Conservation (phyloP, 2,113 vertebrate genomes). For the Triplophysa rosa region DNA sequence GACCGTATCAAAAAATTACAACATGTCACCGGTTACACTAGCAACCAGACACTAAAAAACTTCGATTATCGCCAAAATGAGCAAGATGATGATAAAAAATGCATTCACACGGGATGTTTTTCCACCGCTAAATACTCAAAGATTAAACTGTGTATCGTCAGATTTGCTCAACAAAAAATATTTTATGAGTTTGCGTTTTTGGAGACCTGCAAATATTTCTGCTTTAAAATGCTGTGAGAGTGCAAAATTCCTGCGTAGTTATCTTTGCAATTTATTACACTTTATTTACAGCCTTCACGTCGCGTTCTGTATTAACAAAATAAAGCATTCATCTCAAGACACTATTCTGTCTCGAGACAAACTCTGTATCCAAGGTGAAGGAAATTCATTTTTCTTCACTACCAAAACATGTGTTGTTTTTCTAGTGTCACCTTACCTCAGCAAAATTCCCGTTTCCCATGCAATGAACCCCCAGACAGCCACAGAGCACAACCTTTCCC, state of each 20-base stretch:
- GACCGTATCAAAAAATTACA: background rate
- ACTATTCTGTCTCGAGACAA: no score
- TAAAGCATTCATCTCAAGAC: background rate
- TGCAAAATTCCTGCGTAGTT: no score
- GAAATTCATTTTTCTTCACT: background rate
- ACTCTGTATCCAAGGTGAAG: background rate
- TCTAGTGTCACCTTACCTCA: slow-evolving; percentile 53
- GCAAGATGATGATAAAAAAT: background rate
- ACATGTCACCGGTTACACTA: slow-evolving; percentile 33
- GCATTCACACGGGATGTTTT: no score
- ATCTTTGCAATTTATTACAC: background rate
- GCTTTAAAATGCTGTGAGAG: background rate
- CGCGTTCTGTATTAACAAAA: background rate
- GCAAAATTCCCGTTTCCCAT: slow-evolving; percentile 59
- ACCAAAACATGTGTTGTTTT: background rate
- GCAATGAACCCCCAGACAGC: slow-evolving; percentile 58
- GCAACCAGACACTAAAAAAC: background rate
- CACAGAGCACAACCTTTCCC: slow-evolving; percentile 49
- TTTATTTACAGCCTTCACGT: background rate
- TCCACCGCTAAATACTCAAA: no score
- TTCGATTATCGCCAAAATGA: no score
- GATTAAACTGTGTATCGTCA: no score
- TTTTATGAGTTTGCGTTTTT: no score
- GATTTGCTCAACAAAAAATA: no score
- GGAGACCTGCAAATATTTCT: no score